Evolutionary conservation across 2,113 vertebrate genomes (phyloP).

Genomic region (Lagopus leucura): DNA sequence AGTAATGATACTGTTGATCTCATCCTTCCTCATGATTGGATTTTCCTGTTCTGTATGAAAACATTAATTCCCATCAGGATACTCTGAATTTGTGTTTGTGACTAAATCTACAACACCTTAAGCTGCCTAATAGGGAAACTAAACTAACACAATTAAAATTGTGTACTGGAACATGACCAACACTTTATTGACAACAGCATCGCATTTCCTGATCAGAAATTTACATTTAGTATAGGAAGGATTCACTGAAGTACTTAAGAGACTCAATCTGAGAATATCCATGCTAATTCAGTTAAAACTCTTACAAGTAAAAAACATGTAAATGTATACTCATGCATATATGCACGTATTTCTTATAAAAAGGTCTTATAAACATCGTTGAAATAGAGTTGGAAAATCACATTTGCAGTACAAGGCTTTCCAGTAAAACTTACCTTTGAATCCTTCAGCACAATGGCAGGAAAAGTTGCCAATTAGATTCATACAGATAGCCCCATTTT

Average conservation of each 20-base stretch:
- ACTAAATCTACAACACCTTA: not conserved
- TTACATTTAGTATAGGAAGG: not conserved
- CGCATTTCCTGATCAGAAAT: not conserved
- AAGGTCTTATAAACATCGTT: not conserved
- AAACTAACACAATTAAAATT: not conserved
- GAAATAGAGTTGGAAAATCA: not conserved
- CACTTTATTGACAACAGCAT: not conserved
- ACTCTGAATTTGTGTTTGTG: not conserved
- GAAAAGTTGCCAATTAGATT: slow-evolving; percentile 77
- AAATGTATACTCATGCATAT: not conserved
- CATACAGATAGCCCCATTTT: slow-evolving; percentile 77
- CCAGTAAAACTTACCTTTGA: slow-evolving; percentile 77
- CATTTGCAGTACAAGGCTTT: not conserved
- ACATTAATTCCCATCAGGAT: not conserved
- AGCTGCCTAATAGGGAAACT: not conserved
- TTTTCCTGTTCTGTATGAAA: not conserved
- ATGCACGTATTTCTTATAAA: not conserved
- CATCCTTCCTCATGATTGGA: not conserved
- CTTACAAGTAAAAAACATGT: not conserved
- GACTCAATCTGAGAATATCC: not conserved
- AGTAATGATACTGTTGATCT: not conserved
- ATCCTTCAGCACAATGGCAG: slow-evolving; percentile 77
- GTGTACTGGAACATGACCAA: rapidly evolving
- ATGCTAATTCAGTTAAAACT: not conserved
- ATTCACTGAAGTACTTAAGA: not conserved